Base-by-base conservation (phyloP, 2,888 invertebrate species). In the Terebella lapidaria region DNA sequence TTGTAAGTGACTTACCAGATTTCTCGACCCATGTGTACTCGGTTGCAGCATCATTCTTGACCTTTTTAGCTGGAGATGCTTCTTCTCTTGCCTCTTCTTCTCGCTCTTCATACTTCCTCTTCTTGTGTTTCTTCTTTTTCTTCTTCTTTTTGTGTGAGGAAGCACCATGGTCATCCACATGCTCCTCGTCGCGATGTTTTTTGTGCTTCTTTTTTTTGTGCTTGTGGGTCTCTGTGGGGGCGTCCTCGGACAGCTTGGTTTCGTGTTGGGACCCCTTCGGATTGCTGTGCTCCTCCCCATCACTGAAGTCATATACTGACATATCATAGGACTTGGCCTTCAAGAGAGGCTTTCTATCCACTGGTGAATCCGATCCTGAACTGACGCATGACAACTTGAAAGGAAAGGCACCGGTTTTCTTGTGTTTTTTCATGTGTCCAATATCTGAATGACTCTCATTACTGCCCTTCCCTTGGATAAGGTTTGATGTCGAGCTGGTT, bases 151-250 rank as follows among this genome's bases (percentile, higher is more conserved):
- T 10, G 5, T 22, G 49, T 24, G 49, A 49, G 10, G 49, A 49
- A 10, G 24, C 15, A 22, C 22, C 49, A 22, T 22, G 5, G 49
- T 49, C 18, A 24, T 49, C 49, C 18, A 15, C 24, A 22, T 22
- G 18, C 15, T 49, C 22, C n/a, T 49, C 5, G 18, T 49, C 5
- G 10, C 22, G 10, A 22, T 49, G 49, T 24, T 49, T 49, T 24
- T 49, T 49, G 49, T 49, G 65, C 67, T 3, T 78, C 74, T 49
- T 10, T 10, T 49, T 10, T 24, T 49, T 49, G 10, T 10, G 49
- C 10, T 15, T 5, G 5, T 10, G 5, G 15, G 49, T 5, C 24
- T 10, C 49, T 10, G 49, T 5, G 15, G 49, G 5, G 49, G 15
- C 24, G 18, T 5, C 15, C n/a, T 35, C 42, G n/a, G 10, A 15